Evolutionary conservation across 2,888 invertebrate genomes (phyloP).

Genomic region (Trichopoda pennipes): DNA sequence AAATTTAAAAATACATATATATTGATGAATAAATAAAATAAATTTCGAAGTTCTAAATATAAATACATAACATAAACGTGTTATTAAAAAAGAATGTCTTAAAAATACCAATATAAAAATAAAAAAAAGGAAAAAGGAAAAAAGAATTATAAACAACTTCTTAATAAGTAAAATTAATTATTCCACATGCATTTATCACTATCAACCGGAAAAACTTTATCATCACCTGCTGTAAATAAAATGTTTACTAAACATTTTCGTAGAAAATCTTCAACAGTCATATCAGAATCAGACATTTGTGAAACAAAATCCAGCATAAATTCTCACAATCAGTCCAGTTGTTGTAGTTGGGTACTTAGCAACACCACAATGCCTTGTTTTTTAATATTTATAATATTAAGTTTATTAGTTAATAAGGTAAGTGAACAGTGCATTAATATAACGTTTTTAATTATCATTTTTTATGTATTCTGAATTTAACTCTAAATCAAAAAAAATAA

Average conservation of each 20-base stretch:
- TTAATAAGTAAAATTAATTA: slow-evolving; percentile 23
- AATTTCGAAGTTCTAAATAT: too few species aligned
- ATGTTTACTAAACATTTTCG: slow-evolving; percentile 81
- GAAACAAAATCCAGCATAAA: slow-evolving; percentile 41
- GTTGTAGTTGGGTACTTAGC: slow-evolving; percentile 39
- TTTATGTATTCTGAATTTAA: not conserved
- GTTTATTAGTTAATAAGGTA: slow-evolving; percentile 80
- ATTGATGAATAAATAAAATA: too few species aligned
- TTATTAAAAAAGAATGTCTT: not conserved
- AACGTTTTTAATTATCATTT: not conserved
- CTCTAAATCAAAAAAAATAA: too few species aligned
- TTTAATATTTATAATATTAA: slow-evolving; percentile 77
- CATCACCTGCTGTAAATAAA: slow-evolving; percentile 74
- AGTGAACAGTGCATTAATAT: slow-evolving; percentile 36
- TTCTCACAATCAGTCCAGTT: slow-evolving; percentile 47
- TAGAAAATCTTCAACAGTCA: slow-evolving; percentile 76
- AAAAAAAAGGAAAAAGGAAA: not conserved
- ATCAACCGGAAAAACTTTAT: not conserved
- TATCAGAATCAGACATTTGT: slow-evolving; percentile 14
- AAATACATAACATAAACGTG: too few species aligned
- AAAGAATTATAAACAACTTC: not conserved
- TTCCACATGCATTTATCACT: slow-evolving; percentile 38
- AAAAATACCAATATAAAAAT: not conserved
- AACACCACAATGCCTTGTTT: slow-evolving; percentile 57
- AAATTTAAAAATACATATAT: too few species aligned